Base-by-base conservation (phyloP, 2,113 vertebrate genomes). In the Gorsachius goisagi region DNA sequence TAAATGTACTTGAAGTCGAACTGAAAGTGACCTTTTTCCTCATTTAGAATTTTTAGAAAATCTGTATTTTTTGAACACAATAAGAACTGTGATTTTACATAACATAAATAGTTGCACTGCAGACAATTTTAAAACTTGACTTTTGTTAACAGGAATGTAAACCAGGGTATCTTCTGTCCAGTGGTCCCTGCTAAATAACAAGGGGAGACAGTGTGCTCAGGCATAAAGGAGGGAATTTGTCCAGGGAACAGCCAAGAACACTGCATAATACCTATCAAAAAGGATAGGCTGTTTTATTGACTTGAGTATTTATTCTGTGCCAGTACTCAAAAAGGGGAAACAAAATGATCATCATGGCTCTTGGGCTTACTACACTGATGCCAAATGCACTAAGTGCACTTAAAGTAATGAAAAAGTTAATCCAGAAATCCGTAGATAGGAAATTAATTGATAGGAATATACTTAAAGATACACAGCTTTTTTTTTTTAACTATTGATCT, bases 351-450 rank as follows among this genome's bases (percentile, higher is more conserved):
- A 60, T 21, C 23, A 80, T 49, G 44, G 78, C 79, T 90, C 73
- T 73, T 58, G 32, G 35, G 75, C 15, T 22, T 74, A 35, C 45
- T 84, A 82, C 15, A 60, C n/a, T 58, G 35, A 82, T 68, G 76
- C 83, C 90, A 96, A 93, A 84, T n/a, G 52, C 52, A 82, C 30
- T 85, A 88, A 94, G 62, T 82, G 84, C 92, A 95, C 80, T 96
- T 92, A 90, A 90, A 96, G 35, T 92, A 96, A 97, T 92, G 79
- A 91, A 90, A 94, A 96, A 90, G 44, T 86, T 86, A 76, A 82
- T 89, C 53, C 75, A 84, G 41, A 90, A 91, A 66, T 90, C n/a
- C 74, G 75, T 39, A 90, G 47, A 91, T 3, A 77, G 50, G 84
- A 80, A 86, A 91, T 14, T 67, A 96, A 77, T 84, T 91, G 35